Conservation (phyloP, 2,888 invertebrate genomes). For the Linyphia triangularis region DNA sequence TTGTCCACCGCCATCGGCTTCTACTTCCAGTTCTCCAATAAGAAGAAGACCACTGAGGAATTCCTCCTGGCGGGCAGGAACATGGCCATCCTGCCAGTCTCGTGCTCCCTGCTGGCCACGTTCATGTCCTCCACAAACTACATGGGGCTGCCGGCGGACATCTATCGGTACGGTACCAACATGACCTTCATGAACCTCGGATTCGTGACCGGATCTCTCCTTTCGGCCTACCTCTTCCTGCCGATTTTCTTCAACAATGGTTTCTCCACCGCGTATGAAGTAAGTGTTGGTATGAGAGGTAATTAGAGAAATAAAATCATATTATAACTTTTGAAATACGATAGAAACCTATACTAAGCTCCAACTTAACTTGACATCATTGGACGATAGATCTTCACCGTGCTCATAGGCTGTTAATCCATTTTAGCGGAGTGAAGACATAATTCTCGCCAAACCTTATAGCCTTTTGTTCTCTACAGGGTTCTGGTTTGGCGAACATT, state of each 20-base stretch:
- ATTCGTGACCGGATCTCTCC: slow-evolving; percentile 87
- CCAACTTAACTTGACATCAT: too few species aligned
- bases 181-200: slow-evolving; percentile 89
- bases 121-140: slow-evolving; percentile 94
- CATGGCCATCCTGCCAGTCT: slow-evolving; percentile 89
- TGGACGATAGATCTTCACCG: too few species aligned
- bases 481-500: too few species aligned
- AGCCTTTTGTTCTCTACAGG: too few species aligned
- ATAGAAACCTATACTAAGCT: too few species aligned
- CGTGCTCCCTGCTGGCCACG: slow-evolving; percentile 93
- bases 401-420: too few species aligned
- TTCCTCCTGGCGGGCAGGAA: slow-evolving; percentile 87
- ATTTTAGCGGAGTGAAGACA: too few species aligned
- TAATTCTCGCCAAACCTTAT: too few species aligned
- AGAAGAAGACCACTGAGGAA: slow-evolving; percentile 87
- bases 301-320: too few species aligned
- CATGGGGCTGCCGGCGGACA: slow-evolving; percentile 92
- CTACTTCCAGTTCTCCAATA: slow-evolving; percentile 90
- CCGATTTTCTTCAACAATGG: slow-evolving; percentile 91
- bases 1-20: slow-evolving; percentile 83
- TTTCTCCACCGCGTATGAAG: slow-evolving; percentile 85
- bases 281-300: too few species aligned
- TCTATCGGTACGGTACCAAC: slow-evolving; percentile 89
- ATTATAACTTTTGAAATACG: too few species aligned
- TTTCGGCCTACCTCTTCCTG: slow-evolving; percentile 87